Percentiles rank a stretch among this genome's conserved stretches.
These are phyloP conservation scores for Pelochelys cantorii DNA, from an alignment of 2,797 vertebrate genomes.

Conservation along the genomic window DNA sequence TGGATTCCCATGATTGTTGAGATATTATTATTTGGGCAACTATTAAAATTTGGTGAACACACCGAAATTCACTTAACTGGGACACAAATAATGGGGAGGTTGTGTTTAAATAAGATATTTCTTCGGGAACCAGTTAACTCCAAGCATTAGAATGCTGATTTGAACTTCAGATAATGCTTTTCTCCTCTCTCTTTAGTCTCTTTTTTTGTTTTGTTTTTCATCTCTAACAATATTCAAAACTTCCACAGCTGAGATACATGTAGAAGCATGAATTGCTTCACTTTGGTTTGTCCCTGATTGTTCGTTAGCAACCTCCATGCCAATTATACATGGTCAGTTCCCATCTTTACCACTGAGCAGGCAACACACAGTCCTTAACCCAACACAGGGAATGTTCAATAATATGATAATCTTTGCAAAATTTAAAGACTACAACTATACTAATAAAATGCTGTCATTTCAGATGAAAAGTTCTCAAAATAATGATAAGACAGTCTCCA, in stretches of 20 bases:
- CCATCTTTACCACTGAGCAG: neutral
- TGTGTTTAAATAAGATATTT: no score
- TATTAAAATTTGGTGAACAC: neutral
- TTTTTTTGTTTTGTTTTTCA: neutral
- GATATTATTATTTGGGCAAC: neutral
- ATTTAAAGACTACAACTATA: neutral
- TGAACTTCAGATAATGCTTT: neutral
- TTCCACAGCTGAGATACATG: conserved; percentile 32
- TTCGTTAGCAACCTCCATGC: neutral
- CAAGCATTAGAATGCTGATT: neutral
- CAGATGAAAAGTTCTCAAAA: neutral
- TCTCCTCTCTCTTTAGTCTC: neutral
- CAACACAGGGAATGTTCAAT: neutral
- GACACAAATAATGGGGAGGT: no score
- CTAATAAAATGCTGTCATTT: neutral
- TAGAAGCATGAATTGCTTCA: conserved; percentile 27
- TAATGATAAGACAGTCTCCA: neutral
- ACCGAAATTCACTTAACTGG: no score
- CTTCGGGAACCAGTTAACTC: neutral
- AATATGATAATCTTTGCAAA: neutral
- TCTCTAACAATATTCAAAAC: conserved; percentile 3
- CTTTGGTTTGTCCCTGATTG: neutral
- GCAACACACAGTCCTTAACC: neutral
- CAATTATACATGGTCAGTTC: neutral
- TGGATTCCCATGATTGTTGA: neutral